Evolutionary conservation across 2,797 vertebrate genomes (phyloP), one percentile per base, ranked within the genome.

Genomic region (Alfaro cultratus): DNA sequence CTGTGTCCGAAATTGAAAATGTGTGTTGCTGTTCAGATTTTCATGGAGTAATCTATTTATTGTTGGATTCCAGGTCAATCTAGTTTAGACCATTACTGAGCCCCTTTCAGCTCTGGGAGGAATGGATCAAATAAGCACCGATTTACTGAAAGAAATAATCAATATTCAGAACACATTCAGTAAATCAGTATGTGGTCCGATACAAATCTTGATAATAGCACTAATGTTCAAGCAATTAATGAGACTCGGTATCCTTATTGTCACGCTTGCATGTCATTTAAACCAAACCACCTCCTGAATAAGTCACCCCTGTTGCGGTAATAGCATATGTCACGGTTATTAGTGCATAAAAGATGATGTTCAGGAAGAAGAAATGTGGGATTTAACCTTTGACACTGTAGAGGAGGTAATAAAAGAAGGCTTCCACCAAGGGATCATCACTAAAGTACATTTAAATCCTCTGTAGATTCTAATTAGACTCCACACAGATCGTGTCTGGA

Each of bases 381-480:
- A 9, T 26, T 73, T 67, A 23, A 67, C 31, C 3, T 77, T 78
- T 73, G 55, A 77, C 79, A 45, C 78, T 13, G n/a, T 21, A 0
- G 21, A 55, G 18, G 16, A 12, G 5, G 9, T 31, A 55, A 47
- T 13, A 75, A 76, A 34, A 76, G 15, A 78, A 2, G 53, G 0
- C 1, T 49, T 78, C 4, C 53, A 62, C 51, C 29, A 23, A 85
- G 47, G 12, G 41, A 78, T 81, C 36, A 6, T 47, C 26, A 45
- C 67, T 81, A 0, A 47, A 76, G 51, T 79, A 31, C 11, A 71
- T 77, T 57, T 78, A 7, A 77, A 80, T 80, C 75, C 29, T 76
- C 45, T 75, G 36, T 46, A 79, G 45, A 79, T 76, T 83, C 51
- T 1, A 85, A 85, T 87, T 73, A 75, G 57, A 67, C 31, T 80